Evolutionary conservation across 2,797 vertebrate genomes (phyloP).

Genomic region (Danio kyathit): DNA sequence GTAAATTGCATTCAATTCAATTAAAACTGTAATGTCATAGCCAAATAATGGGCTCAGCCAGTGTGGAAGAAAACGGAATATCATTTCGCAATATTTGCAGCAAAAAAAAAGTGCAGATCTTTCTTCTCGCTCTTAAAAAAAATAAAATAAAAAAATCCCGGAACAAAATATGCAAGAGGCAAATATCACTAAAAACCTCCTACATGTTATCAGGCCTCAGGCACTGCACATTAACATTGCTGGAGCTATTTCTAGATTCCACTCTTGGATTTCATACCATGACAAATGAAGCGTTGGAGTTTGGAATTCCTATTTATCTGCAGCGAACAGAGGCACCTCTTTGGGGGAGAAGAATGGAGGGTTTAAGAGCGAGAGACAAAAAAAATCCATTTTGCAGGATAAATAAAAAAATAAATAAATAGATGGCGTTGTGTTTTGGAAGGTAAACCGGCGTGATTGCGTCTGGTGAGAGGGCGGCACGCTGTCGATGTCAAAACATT

Average conservation of each 20-base stretch:
- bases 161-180: slow-evolving; percentile 85
- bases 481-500: slow-evolving; percentile 55
- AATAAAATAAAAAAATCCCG: slow-evolving; percentile 63
- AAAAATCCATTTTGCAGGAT: slow-evolving; percentile 80
- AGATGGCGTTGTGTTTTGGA: slow-evolving; percentile 68
- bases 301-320: slow-evolving; percentile 87
- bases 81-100: slow-evolving; percentile 74
- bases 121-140: slow-evolving; percentile 59
- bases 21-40: slow-evolving; percentile 87
- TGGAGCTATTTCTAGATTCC: slow-evolving; percentile 86
- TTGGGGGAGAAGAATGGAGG: slow-evolving; percentile 85
- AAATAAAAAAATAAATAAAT: slow-evolving; percentile 81
- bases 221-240: slow-evolving; percentile 80
- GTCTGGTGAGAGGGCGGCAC: slow-evolving; percentile 75
- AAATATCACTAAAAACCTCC: slow-evolving; percentile 88
- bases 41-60: slow-evolving; percentile 84
- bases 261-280: slow-evolving; percentile 87
- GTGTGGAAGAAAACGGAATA: slow-evolving; percentile 72
- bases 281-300: slow-evolving; percentile 88
- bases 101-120: slow-evolving; percentile 76
- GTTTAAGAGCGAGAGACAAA: slow-evolving; percentile 76
- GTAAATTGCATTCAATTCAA: slow-evolving; percentile 89
- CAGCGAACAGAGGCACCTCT: slow-evolving; percentile 81
- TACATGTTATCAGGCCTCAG: slow-evolving; percentile 84
- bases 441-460: slow-evolving; percentile 70